Conservation (phyloP, 2,888 invertebrate species). For the Eilema depressum region DNA sequence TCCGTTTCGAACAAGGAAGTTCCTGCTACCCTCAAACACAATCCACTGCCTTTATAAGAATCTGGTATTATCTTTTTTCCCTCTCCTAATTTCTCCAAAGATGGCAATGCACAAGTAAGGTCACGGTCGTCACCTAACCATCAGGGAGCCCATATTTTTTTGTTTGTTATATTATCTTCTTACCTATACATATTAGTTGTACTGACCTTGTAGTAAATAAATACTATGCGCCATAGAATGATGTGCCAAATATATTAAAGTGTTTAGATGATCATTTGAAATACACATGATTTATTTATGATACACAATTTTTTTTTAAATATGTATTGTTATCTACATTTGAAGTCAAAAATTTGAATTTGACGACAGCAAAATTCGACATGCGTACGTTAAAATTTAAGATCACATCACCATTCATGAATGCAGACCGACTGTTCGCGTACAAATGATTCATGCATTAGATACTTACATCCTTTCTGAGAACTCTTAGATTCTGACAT, state of each 20-base stretch:
- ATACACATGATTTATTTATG: constrained; percentile 15
- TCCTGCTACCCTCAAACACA: no score
- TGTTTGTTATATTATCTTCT: neutral
- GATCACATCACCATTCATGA: constrained; percentile 46
- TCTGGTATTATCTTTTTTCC: no score
- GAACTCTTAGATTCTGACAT: constrained; percentile 47
- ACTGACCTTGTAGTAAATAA: neutral
- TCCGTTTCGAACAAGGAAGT: no score
- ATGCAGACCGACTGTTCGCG: constrained; percentile 43
- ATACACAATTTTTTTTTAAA: neutral
- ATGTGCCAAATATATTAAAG: neutral
- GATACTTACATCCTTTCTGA: constrained; percentile 55
- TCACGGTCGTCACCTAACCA: no score
- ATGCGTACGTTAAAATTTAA: constrained; percentile 27
- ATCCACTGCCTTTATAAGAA: no score
- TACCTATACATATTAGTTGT: neutral
- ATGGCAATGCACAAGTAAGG: no score
- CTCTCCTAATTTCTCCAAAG: no score
- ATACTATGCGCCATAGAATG: neutral
- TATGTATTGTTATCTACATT: constrained; percentile 7
- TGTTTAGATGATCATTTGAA: neutral
- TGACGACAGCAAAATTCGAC: constrained; percentile 22
- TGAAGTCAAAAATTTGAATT: constrained; percentile 9
- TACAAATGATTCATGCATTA: constrained; percentile 49
- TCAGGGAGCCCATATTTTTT: neutral